Percentiles rank a stretch among this genome's conserved stretches.
These are phyloP conservation scores for Sialis lutaria DNA, from an alignment of 2,888 invertebrate genomes.

Conservation along the genomic window DNA sequence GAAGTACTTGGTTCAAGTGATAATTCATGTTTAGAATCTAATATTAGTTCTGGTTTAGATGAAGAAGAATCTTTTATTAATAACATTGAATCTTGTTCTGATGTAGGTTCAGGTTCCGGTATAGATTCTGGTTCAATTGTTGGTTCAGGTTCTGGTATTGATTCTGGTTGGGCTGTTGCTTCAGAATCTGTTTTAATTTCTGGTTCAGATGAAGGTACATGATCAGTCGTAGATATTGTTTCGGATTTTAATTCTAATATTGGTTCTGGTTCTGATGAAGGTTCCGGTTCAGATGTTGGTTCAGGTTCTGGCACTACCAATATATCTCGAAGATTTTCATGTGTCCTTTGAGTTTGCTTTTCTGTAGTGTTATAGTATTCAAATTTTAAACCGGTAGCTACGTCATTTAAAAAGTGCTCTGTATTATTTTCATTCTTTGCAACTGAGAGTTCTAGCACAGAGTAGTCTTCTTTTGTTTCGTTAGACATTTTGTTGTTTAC, in stretches of 20 bases:
- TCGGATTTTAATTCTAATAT: slow-evolving; percentile 17
- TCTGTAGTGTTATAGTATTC: too few relatives aligned
- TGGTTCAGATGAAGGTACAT: slow-evolving; percentile 19
- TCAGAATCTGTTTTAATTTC: slow-evolving; percentile 15
- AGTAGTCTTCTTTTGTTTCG: too few relatives aligned
- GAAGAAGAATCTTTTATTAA: background rate
- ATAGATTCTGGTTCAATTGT: slow-evolving; percentile 11
- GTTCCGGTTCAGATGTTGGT: slow-evolving; percentile 12
- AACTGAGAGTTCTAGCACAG: too few relatives aligned
- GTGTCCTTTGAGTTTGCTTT: too few relatives aligned
- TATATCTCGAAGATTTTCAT: too few relatives aligned
- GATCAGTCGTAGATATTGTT: slow-evolving; percentile 10
- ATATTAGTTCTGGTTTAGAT: background rate
- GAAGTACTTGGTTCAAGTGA: background rate
- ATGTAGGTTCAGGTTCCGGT: slow-evolving; percentile 4
- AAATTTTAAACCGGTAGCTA: too few relatives aligned
- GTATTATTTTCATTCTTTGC: too few relatives aligned
- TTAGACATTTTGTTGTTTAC: too few relatives aligned
- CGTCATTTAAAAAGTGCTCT: too few relatives aligned
- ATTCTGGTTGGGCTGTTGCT: slow-evolving; percentile 17
- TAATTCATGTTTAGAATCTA: background rate
- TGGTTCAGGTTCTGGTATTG: slow-evolving; percentile 11
- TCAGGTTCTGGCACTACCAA: slow-evolving; percentile 9
- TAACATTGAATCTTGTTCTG: slow-evolving; percentile 1
- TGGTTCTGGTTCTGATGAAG: slow-evolving; percentile 18